Evolutionary conservation across 2,797 vertebrate species (phyloP).

Genomic region (Lepilemur ruficaudatus): DNA sequence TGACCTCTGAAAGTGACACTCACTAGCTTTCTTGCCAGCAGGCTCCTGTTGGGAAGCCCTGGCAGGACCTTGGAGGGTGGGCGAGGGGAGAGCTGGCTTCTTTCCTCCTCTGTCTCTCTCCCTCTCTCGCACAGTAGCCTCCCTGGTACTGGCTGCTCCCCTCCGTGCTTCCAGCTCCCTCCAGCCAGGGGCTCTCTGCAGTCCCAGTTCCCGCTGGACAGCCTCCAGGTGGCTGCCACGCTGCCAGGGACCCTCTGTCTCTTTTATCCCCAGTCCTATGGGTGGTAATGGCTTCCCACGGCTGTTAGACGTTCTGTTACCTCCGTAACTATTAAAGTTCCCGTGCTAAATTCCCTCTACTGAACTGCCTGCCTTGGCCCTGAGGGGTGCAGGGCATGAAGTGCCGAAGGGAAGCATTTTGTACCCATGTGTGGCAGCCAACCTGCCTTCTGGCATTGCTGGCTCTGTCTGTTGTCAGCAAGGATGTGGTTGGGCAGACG

Average conservation of each 20-base stretch:
- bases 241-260: not conserved
- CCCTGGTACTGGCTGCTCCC: not conserved
- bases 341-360: not conserved
- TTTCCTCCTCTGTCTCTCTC: not conserved
- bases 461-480: not conserved
- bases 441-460: not conserved
- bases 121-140: too few relatives aligned
- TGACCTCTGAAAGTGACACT: too few relatives aligned
- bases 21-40: not conserved
- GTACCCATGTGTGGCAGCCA: rapidly evolving
- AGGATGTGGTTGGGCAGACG: not conserved
- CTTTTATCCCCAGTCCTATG: rapidly evolving
- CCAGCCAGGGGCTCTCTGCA: rapidly evolving
- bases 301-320: not conserved
- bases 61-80: not conserved
- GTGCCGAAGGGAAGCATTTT: rapidly evolving
- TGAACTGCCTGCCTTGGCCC: not conserved
- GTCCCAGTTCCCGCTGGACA: not conserved
- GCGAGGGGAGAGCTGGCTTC: too few relatives aligned
- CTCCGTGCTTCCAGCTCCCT: not conserved
- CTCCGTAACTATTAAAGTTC: not conserved
- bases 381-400: too few relatives aligned
- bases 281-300: too few relatives aligned
- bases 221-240: not conserved
- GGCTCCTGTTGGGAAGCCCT: not conserved